Conservation (phyloP, 2,888 invertebrate species). For the Rhogogaster chlorosoma region DNA sequence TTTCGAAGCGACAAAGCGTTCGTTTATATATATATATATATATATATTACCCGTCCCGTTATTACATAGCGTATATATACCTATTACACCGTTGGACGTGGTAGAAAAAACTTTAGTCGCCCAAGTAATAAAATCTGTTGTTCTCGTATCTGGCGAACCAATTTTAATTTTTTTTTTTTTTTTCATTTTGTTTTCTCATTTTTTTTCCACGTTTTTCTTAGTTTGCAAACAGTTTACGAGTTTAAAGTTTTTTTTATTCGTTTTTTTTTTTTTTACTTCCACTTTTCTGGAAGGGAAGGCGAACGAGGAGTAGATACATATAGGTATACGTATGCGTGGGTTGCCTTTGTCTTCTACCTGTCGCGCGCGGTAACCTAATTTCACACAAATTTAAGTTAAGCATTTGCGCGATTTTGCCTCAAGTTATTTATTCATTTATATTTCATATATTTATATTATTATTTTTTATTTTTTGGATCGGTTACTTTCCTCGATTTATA, state of each 20-base stretch:
- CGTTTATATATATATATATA: background rate
- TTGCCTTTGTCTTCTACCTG: background rate
- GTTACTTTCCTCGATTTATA: background rate
- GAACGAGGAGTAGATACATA: background rate
- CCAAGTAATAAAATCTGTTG: constrained; percentile 1
- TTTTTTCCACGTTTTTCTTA: background rate
- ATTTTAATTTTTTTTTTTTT: background rate
- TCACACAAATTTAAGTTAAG: background rate
- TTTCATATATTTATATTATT: no score
- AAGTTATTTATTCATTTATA: no score
- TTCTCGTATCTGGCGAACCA: background rate
- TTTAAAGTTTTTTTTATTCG: background rate
- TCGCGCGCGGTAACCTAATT: background rate
- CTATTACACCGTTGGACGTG: background rate
- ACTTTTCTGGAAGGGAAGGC: background rate
- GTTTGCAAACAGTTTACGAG: background rate
- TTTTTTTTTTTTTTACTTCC: background rate
- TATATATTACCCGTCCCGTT: background rate
- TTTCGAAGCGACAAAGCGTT: background rate
- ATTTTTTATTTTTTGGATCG: background rate
- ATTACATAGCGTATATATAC: background rate
- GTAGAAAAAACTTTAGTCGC: background rate
- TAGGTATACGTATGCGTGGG: background rate
- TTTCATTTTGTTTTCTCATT: no score
- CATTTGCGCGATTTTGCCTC: background rate